Base-by-base conservation (phyloP, 2,113 vertebrate genomes). In the Picathartes gymnocephalus region DNA sequence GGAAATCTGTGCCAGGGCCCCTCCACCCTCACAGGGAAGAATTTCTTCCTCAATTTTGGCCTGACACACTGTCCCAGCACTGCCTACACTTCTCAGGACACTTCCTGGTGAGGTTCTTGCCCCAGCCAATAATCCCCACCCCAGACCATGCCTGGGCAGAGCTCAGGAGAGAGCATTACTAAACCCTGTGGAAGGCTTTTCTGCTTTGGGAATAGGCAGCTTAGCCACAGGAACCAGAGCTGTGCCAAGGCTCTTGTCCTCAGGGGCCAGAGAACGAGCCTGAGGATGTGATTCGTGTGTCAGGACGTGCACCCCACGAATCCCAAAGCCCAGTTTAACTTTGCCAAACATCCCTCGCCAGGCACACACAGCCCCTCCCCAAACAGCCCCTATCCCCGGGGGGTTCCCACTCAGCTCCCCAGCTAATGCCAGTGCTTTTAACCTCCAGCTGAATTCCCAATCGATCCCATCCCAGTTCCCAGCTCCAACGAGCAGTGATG, bases 401-500 rank as follows among this genome's bases (percentile, higher is more conserved):
- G 64, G 53, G 37, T 7, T 89, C 16, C 69, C 93, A 94, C 64
- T 94, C 44, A 92, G 3, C 30, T 94, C 56, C 58, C 37, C 81
- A 74, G 92, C 53, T 85, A 93, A 77, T 11, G 6, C 72, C 83
- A 74, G 64, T 13, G 94, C 95, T 96, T 96, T 96, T 97, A 96
- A 86, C 91, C 72, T 95, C 83, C 68, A 82, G 44, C 77, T 71
- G 88, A 27, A 66, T 87, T 91, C 68, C 87, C 57, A 84, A 94
- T 97, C 92, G 61, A 95, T 97, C 8, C 1, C 68, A 92, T 69
- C 62, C 40, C 1, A 0, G 21, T 37, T 33, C 71, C 62, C 68
- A 66, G 64, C 33, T 66, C 6, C 1, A 76, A 76, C 64, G 81
- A 81, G 16, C 2, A 1, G 3, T 0, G 2, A 71, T 85, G 71